These are phyloP conservation scores for Peromyscus nudipes DNA, from an alignment of 2,797 vertebrate species.

Conservation along the genomic window DNA sequence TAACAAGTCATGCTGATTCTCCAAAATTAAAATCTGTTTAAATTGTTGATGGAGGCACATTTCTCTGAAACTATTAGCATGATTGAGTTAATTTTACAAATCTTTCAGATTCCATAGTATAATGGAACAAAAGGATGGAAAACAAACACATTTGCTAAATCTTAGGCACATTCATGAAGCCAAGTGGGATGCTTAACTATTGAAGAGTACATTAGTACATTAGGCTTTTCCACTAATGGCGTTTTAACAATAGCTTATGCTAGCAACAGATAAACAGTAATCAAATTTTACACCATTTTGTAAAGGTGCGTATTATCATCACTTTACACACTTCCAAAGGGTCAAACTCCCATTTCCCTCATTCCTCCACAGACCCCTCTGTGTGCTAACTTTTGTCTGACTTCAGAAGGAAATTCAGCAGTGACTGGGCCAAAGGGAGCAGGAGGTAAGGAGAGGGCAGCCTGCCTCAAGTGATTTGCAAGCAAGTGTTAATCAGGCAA, in stretches of 20 bases:
- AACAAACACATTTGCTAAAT: conserved; percentile 47
- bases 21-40: conserved; percentile 58
- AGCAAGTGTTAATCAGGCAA: conserved; percentile 71
- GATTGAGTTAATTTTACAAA: conserved; percentile 64
- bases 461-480: conserved; percentile 52
- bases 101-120: conserved; percentile 65
- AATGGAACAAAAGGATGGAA: conserved; percentile 55
- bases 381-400: conserved; percentile 33
- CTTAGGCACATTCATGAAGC: conserved; percentile 60
- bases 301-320: conserved; percentile 74
- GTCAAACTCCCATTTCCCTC: conserved; percentile 18
- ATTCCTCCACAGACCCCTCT: background rate
- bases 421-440: background rate
- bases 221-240: conserved; percentile 68
- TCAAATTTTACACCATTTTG: conserved; percentile 62
- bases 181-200: conserved; percentile 56
- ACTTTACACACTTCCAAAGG: conserved; percentile 8
- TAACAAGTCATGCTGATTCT: conserved; percentile 37
- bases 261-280: conserved; percentile 54
- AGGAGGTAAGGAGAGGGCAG: conserved; percentile 43
- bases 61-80: conserved; percentile 65
- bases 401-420: background rate
- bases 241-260: conserved; percentile 58
- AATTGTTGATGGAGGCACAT: conserved; percentile 36
- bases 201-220: conserved; percentile 61